Evolutionary conservation across 2,113 vertebrate species (phyloP).

Genomic region (Gnathonemus echidnorhynchus): DNA sequence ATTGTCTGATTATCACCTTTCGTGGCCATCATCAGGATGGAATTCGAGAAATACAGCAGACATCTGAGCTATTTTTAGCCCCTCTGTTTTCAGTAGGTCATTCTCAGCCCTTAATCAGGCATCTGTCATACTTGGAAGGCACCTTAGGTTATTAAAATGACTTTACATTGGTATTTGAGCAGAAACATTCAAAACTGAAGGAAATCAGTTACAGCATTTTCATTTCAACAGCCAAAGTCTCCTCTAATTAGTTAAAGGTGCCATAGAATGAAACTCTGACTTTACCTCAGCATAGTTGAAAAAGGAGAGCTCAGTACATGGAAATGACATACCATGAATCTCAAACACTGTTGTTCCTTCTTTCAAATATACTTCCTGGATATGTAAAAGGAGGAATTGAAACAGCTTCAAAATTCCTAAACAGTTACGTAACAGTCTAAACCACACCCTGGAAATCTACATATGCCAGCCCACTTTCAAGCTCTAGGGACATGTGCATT

Average conservation of each 20-base stretch:
- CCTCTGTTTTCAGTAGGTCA: not conserved
- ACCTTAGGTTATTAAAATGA: not conserved
- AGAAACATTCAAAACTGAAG: not conserved
- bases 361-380: not conserved
- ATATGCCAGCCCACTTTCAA: not conserved
- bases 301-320: not conserved
- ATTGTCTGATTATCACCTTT: not conserved
- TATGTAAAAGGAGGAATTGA: not conserved
- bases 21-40: not conserved
- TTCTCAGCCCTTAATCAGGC: not conserved
- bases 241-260: not conserved
- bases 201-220: not conserved
- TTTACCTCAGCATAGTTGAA: not conserved
- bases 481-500: not conserved
- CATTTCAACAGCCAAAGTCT: not conserved
- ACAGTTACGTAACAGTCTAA: not conserved
- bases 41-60: not conserved
- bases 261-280: not conserved
- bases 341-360: not conserved
- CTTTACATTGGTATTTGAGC: not conserved
- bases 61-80: not conserved
- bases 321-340: not conserved
- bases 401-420: not conserved
- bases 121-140: not conserved
- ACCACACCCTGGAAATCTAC: not conserved